Evolutionary conservation across 1,140 invertebrate species (phyloP), one percentile per base, ranked within the genome.

Genomic region (Euwallacea similis): DNA sequence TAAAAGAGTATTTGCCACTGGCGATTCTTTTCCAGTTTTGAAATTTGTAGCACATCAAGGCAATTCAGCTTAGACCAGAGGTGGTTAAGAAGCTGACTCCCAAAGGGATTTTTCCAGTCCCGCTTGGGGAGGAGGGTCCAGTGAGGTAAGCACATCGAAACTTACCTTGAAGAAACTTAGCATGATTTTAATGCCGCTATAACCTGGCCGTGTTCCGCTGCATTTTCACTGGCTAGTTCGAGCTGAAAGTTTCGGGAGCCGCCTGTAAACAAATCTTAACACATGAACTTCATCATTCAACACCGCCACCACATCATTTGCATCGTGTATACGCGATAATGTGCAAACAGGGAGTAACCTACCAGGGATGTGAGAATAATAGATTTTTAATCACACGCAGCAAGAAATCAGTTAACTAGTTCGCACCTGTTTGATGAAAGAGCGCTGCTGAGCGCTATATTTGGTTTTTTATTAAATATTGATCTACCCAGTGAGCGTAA

Each of bases 31-130:
- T 10, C 55, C 4, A 15, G 3, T 9, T 15, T n/a, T 15, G 6
- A 58, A 15, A 15, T 58, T 58, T 0, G n/a, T 15, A 6, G 21
- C 15, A 4, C 21, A 33, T 33, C 21, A 97, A 97, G 84, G 96
- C 93, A 16, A 85, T 91, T 81, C 91, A 95, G 82, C 83, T 97
- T 71, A 88, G 98, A 80, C 90, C 91, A 42, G 94, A 97, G 81
- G 95, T 94, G 44, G 92, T 95, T 79, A 96, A 94, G 81, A 96
- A 96, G 83, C 80, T 95, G 73, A 91, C 85, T 21, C 90, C 92
- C 8, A 33, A 93, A 93, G 83, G 87, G 93, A 72, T 95, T 97
- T 82, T 91, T 97, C 72, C 88, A 91, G 47, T 91, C 91, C 72
- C 84, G 97, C 55, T 96, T 96, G 84, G 65, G 60, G 46, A 41